Conservation (phyloP, 2,113 vertebrate genomes). For the Albula goreensis region DNA sequence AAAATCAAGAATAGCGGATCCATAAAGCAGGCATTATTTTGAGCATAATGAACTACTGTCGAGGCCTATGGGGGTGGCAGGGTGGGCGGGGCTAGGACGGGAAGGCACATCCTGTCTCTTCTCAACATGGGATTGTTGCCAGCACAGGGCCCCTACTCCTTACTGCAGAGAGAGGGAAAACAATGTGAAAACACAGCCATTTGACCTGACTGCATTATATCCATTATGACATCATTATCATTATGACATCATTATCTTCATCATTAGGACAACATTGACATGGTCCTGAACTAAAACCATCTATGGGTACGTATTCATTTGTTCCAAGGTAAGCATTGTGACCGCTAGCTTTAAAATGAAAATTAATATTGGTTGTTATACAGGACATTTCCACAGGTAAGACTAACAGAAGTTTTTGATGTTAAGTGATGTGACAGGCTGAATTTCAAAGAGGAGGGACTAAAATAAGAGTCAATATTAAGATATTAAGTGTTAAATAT, state of each 20-base stretch:
- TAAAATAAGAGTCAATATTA: too few relatives aligned
- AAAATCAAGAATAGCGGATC: background rate
- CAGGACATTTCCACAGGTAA: too few relatives aligned
- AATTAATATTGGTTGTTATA: too few relatives aligned
- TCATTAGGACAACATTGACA: too few relatives aligned
- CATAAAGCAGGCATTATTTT: slow-evolving; percentile 9
- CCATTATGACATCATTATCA: background rate
- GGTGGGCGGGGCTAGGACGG: background rate
- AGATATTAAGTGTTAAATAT: background rate
- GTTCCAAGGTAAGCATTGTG: too few relatives aligned
- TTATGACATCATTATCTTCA: too few relatives aligned
- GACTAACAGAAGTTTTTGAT: too few relatives aligned
- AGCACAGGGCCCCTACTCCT: slow-evolving; percentile 33
- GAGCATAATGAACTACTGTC: background rate
- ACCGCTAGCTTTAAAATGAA: too few relatives aligned
- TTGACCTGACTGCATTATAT: background rate
- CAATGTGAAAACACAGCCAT: background rate
- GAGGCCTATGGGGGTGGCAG: background rate
- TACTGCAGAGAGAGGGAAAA: slow-evolving; percentile 35
- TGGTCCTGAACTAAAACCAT: too few relatives aligned
- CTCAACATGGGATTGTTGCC: slow-evolving; percentile 32
- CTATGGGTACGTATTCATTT: background rate
- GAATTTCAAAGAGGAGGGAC: background rate
- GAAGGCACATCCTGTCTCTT: slow-evolving; percentile 59
- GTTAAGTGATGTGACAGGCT: too few relatives aligned